Evolutionary conservation across 2,797 vertebrate species (phyloP).

Genomic region (Antrozous pallidus): DNA sequence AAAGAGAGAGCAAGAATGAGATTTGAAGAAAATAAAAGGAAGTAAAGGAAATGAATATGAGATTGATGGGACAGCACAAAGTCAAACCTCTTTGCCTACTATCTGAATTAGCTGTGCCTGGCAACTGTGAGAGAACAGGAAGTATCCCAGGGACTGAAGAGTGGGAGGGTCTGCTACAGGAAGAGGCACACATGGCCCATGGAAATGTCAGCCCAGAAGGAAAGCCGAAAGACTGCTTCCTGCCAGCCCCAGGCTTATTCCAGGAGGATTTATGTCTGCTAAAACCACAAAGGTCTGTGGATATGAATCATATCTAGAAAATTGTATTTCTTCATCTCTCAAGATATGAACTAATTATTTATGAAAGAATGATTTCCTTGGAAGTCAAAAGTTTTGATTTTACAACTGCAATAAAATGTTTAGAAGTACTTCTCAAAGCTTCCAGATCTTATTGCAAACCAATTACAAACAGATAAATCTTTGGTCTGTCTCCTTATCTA

Average conservation of each 20-base stretch:
- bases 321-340: not conserved
- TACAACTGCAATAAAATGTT: slow-evolving; percentile 13
- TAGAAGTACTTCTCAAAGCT: not conserved
- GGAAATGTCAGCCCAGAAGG: not conserved
- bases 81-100: not conserved
- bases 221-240: slow-evolving; percentile 6
- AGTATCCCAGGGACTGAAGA: not conserved
- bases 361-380: slow-evolving; percentile 35
- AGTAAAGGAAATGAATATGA: not conserved
- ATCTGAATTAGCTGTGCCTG: not conserved
- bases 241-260: not conserved
- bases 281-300: not conserved
- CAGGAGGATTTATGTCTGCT: not conserved
- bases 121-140: slow-evolving; percentile 19
- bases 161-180: not conserved
- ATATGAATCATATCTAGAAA: slow-evolving; percentile 3
- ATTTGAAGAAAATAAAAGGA: not conserved
- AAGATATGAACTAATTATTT: slow-evolving; percentile 27
- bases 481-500: not conserved
- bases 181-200: not conserved
- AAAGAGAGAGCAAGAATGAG: not conserved
- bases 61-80: not conserved
- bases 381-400: slow-evolving; percentile 38
- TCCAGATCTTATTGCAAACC: not conserved
- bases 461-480: not conserved